Evolutionary conservation across 2,797 vertebrate species (phyloP).

Genomic region (Chelidonichthys spinosus): DNA sequence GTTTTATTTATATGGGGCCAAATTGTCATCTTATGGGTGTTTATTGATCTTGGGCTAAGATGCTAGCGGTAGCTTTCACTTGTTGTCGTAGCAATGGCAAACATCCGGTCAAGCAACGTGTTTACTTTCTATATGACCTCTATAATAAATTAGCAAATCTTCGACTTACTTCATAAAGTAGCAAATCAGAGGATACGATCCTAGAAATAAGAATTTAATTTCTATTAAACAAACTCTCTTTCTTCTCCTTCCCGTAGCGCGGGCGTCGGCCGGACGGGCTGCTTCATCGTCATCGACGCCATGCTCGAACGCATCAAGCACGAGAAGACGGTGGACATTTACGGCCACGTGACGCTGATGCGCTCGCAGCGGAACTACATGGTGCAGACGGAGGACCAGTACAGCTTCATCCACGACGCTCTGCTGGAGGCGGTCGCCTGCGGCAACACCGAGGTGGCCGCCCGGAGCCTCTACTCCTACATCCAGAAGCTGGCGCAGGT

Average conservation of each 20-base stretch:
- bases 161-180: too few species aligned
- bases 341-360: slow-evolving; percentile 98
- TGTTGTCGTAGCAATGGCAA: too few species aligned
- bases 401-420: slow-evolving; percentile 98
- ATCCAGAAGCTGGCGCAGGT: slow-evolving; percentile 97
- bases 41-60: too few species aligned
- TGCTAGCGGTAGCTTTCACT: too few species aligned
- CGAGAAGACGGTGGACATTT: slow-evolving; percentile 97
- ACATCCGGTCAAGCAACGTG: too few species aligned
- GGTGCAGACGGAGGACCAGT: slow-evolving; percentile 99
- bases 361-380: slow-evolving; percentile 97
- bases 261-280: slow-evolving; percentile 95
- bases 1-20: too few species aligned
- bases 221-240: neutral
- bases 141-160: too few species aligned
- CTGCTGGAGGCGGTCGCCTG: slow-evolving; percentile 97
- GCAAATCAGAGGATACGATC: neutral
- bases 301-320: slow-evolving; percentile 98
- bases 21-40: too few species aligned
- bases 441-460: slow-evolving; percentile 96
- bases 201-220: neutral
- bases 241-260: slow-evolving; percentile 79
- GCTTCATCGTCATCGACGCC: slow-evolving; percentile 98
- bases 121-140: too few species aligned
- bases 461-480: slow-evolving; percentile 94